Base-by-base conservation (phyloP, 1,140 invertebrate species). In the Drosophila sulfurigaster region DNA sequence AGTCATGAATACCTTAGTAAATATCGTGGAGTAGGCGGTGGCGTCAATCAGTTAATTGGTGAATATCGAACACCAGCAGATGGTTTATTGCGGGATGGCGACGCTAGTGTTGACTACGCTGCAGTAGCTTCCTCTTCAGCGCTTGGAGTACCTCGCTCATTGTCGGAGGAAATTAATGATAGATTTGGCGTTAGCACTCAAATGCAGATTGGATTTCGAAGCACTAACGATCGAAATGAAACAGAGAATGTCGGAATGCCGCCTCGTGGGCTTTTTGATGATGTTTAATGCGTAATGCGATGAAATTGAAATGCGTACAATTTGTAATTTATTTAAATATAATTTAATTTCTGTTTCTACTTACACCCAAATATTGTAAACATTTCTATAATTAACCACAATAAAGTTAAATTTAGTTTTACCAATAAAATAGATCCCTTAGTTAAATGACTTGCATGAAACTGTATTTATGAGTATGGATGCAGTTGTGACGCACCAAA, bases 261-360 rank as follows among this genome's bases (percentile, higher is more conserved):
- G 0, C 96, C 96, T 0, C 93, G 95, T 72, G 96, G 96, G 51
- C 94, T 98, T 57, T 98, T 98, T 82, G 97, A 98, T 93, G 97
- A 98, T 93, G 96, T 97, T 59, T 96, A 93, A 60, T 25, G 20
- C 20, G 20, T 25, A 25, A 25, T 25, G 16, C 16, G 16, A 16
- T 16, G 16, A 16, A 16, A 1, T 68, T 32, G 51, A 64, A 62
- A 69, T 7, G 32, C 60, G 51, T 35, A 15, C 11, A 35, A 35
- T 25, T 25, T 25, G 20, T 48, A 72, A 64, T 65, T 59, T 63
- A 72, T 83, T 56, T 69, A 83, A 52, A 32, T 30, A 58, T 38
- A 72, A 54, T 77, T 79, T 83, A 60, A 64, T 75, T 81, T 63
- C 54, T 1, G 78, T 86, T 86, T 67, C 78, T 86, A 56, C 86